These are phyloP conservation scores for Rostratula benghalensis DNA, from an alignment of 2,113 vertebrate species.

Conservation along the genomic window DNA sequence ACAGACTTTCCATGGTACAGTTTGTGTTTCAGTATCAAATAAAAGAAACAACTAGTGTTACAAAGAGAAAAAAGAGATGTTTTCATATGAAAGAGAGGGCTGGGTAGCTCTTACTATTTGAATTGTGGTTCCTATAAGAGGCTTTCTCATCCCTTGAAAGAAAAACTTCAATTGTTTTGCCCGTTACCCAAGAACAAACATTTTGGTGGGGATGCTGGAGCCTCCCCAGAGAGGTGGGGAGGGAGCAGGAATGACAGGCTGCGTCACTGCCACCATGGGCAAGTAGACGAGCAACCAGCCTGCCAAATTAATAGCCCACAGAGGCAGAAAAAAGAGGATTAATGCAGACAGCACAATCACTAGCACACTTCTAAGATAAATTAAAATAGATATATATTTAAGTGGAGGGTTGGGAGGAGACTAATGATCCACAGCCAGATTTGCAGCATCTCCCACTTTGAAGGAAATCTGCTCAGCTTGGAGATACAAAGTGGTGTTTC, in stretches of 20 bases:
- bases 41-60: neutral
- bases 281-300: neutral
- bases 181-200: neutral
- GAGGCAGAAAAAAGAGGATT: neutral
- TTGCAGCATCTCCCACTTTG: neutral
- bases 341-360: neutral
- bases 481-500: neutral
- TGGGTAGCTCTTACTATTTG: neutral
- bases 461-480: neutral
- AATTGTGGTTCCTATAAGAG: neutral
- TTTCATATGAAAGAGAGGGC: neutral
- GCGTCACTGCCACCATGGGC: neutral
- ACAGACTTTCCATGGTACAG: neutral
- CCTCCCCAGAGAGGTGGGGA: neutral
- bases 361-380: neutral
- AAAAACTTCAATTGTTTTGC: neutral
- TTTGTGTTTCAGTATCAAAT: neutral
- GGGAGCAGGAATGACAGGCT: neutral
- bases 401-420: neutral
- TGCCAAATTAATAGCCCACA: neutral
- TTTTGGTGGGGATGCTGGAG: neutral
- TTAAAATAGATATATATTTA: accelerated
- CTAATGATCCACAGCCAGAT: accelerated
- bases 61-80: neutral
- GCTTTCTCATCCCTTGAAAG: neutral